Evolutionary conservation across 2,888 invertebrate species (phyloP), one percentile per base, ranked within the genome.

Genomic region (Eurytoma californica): DNA sequence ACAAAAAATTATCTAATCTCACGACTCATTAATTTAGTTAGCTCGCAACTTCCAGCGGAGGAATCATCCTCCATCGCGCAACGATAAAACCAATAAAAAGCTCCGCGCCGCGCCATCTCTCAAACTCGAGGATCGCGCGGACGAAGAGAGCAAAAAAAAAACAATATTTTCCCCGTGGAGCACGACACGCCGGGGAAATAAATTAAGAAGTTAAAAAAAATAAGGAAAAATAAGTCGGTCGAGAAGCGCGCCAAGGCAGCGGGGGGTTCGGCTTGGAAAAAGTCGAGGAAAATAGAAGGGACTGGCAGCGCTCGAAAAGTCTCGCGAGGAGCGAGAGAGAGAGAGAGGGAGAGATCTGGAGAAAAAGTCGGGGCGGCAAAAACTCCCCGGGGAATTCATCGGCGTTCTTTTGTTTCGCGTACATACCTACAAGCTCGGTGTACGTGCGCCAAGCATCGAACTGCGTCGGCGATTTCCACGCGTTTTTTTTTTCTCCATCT

Each of bases 171-270:
- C 24, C 57, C 63, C 55, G 55, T n/a, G 30, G 69, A 51, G 39
- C 3, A 13, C 30, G 24, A 2, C 53, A 16, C 55, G 51, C 69
- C 76, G 57, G 69, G 57, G 69, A 72, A 72, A 77, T 77, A 77
- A 77, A 72, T 77, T 70, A 72, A 77, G 65, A 72, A 58, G 70
- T 77, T 66, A 47, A 65, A 65, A 70, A 65, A 14, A 69, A 76
- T 53, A 49, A 18, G 18, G n/a, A 24, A 39, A 70, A 53, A 72
- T 53, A 72, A 65, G 65, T 2, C 63, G 30, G 65, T 14, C 5
- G 16, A 28, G 39, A 5, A 13, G 66, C 39, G 39, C 39, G 39
- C 39, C 39, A 4, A 39, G 39, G 39, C 39, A 39, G 3, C 5
- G 7, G 39, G 39, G 39, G 39, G 39, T 39, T 39, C 3, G 39